phyloP scores from a whole-genome alignment of 2,113 vertebrate genomes.

The Bubalus kerabau region DNA sequence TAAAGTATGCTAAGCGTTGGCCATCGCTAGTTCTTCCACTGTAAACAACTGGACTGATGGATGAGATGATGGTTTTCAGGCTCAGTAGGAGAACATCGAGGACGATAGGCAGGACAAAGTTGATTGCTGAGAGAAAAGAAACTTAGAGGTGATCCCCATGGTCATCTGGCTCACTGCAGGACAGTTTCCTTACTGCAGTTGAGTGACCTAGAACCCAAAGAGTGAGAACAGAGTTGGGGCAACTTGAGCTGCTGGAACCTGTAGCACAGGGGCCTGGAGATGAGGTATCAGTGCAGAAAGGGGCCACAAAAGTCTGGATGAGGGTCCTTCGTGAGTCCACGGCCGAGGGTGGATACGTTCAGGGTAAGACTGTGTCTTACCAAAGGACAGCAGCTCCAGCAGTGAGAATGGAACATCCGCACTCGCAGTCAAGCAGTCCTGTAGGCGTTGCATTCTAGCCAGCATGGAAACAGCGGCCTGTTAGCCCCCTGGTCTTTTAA shows the following conservation, averaged over 20 bases:
- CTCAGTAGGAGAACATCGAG: not conserved
- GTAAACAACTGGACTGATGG: not conserved
- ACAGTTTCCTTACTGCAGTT: not conserved
- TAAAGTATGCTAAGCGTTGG: not conserved
- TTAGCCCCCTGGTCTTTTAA: not conserved
- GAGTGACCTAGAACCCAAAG: not conserved
- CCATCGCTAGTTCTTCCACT: not conserved
- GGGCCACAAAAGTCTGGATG: not conserved
- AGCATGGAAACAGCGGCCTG: not conserved
- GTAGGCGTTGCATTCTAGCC: not conserved
- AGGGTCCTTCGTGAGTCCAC: not conserved
- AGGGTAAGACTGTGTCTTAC: not conserved
- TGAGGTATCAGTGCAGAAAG: not conserved
- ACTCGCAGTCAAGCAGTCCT: not conserved
- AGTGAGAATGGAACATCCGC: not conserved
- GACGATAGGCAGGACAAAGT: not conserved
- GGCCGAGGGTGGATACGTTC: not conserved
- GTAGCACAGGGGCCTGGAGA: not conserved
- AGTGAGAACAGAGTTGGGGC: not conserved
- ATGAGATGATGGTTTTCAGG: not conserved
- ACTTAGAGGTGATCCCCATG: not conserved
- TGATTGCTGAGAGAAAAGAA: not conserved
- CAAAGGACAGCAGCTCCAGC: not conserved
- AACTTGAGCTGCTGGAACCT: not conserved
- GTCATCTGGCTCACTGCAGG: not conserved